Base-by-base conservation (phyloP, 2,113 vertebrate species). In the Oxyruncus cristatus region DNA sequence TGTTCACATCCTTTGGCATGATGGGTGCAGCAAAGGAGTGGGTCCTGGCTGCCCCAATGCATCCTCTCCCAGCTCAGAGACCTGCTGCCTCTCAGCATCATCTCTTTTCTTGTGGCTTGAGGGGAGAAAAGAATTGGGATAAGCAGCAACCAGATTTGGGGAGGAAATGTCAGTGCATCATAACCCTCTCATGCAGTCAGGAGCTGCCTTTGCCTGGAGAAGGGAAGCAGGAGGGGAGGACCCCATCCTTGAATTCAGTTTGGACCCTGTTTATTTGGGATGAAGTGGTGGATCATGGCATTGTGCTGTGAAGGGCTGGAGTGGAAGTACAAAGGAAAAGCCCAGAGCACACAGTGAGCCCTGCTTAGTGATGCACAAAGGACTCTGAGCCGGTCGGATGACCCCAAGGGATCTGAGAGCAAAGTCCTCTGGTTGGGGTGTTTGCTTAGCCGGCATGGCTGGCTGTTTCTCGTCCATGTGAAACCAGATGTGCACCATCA, bases 281-380 rank as follows among this genome's bases (percentile, higher is more conserved):
- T 47, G 55, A 39, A 61, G 58, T 3, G 46, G 46, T 15, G 46
- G 74, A 53, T 85, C 4, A 1, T 2, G 49, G 87, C 66, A 8
- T 15, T 46, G 62, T 3, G 0, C 79, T 56, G 32, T 11, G 73
- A 73, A 65, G 46, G 75, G 79, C 92, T 0, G 1, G 68, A 49
- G 77, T 75, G 85, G 72, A 32, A 66, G 86, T 53, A 68, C 91
- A 88, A 90, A 93, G 72, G 83, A 27, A 85, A 66, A 83, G 66
- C 55, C 55, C 75, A 37, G 33, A 92, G 94, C 91, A 17, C 16
- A 6, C 75, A 82, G 78, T 7, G 58, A 90, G 75, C 82, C 58
- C 85, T 82, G 71, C 74, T 83, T 49, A 94, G 88, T 53, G 82
- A 78, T 9, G 4, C 92, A 93, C 90, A 93, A 88, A 94, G 88